A percentile compares a stretch with the other conserved stretches of the same genome.
phyloP scores from a whole-genome alignment of 2,888 invertebrate species.

The Drosophila ezoana region DNA sequence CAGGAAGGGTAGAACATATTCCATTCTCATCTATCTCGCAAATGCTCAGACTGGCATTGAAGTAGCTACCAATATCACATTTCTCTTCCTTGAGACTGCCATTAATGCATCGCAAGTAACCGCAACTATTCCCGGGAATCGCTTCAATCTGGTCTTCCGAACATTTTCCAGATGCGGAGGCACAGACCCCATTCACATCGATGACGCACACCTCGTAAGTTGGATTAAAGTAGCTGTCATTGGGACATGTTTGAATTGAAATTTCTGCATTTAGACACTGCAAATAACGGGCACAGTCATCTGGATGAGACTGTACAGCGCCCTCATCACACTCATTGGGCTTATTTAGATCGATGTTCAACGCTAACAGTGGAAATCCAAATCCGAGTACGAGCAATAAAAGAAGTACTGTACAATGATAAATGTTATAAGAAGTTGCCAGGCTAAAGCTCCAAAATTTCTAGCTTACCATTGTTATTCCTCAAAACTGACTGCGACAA shows the following conservation, averaged over 20 bases:
- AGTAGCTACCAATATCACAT: conserved; percentile 2
- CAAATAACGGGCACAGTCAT: conserved; percentile 33
- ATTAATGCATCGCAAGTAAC: conserved; percentile 11
- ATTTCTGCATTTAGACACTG: conserved; percentile 39
- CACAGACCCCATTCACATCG: conserved; percentile 20
- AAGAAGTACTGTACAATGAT: conserved; percentile 25
- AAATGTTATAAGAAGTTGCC: background rate
- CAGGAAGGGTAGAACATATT: no score
- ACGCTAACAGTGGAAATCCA: background rate
- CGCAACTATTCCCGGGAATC: conserved; percentile 12
- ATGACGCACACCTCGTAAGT: conserved; percentile 26
- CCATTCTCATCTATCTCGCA: no score
- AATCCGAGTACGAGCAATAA: conserved; percentile 11
- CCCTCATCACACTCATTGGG: conserved; percentile 42
- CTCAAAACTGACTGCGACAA: conserved; percentile 4
- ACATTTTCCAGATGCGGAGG: conserved; percentile 13
- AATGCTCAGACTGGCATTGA: no score
- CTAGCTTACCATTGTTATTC: conserved; percentile 40
- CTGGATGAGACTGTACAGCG: background rate
- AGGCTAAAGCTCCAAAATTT: background rate
- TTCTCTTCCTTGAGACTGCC: background rate
- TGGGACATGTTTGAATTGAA: conserved; percentile 22
- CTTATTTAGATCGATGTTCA: background rate
- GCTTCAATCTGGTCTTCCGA: conserved; percentile 20
- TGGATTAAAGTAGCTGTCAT: conserved; percentile 27